A percentile compares a stretch with the other conserved stretches of the same genome.
phyloP scores from a whole-genome alignment of 1,140 invertebrate species.

The Brachionus koreanus region DNA sequence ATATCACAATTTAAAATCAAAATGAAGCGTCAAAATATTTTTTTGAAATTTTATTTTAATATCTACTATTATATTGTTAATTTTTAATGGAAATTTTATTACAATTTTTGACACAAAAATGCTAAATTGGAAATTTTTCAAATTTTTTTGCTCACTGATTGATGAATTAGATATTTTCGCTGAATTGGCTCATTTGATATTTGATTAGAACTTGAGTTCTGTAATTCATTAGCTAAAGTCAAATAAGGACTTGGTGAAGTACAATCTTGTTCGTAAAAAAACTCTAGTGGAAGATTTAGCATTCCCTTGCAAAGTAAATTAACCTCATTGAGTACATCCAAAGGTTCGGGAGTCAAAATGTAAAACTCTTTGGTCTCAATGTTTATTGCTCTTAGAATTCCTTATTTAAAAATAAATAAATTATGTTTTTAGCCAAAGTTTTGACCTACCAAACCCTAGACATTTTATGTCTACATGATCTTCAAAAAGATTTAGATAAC shows the following conservation, averaged over 20 bases:
- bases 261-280: slow-evolving; percentile 48
- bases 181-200: slow-evolving; percentile 30
- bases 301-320: slow-evolving; percentile 51
- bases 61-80: background rate
- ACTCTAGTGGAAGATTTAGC: slow-evolving; percentile 49
- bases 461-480: slow-evolving; percentile 49
- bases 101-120: background rate
- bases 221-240: background rate
- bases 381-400: slow-evolving; percentile 52
- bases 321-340: slow-evolving; percentile 47
- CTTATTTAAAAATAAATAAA: slow-evolving; percentile 46
- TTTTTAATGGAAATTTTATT: slow-evolving; percentile 13
- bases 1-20: background rate
- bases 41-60: background rate
- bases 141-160: background rate
- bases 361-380: slow-evolving; percentile 47
- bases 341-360: slow-evolving; percentile 49
- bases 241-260: slow-evolving; percentile 11
- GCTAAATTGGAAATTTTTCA: background rate
- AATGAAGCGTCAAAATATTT: background rate
- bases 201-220: background rate
- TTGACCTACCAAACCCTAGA: slow-evolving; percentile 50
- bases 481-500: slow-evolving; percentile 46
- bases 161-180: slow-evolving; percentile 37
- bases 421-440: background rate